Base-by-base conservation (phyloP, 2,797 vertebrate genomes). In the Saxicola maurus region DNA sequence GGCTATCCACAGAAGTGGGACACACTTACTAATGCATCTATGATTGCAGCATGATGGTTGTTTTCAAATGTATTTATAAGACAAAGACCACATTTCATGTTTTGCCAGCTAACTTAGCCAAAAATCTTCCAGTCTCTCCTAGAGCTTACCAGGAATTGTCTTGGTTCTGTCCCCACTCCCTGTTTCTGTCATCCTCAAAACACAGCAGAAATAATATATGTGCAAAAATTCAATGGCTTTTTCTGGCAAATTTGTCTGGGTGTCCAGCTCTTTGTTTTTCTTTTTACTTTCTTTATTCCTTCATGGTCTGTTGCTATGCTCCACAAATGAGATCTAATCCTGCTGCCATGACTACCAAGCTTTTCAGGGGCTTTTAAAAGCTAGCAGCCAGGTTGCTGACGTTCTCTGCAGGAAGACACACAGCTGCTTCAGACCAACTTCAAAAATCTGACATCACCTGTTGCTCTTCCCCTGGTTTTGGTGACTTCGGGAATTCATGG, bases 301-400 rank as follows among this genome's bases (percentile, higher is more conserved):
- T 62, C 23, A 0, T 83, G 45, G 87, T 78, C 87, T 93, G 94
- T 95, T 95, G 92, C 92, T 92, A 66, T 60, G 94, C 87, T 92
- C 48, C 74, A 83, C 91, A 91, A 95, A 92, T 56, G 92, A 95
- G 92, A 94, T 84, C 91, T 91, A 86, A 91, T 94, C 89, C 87
- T 87, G 94, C 92, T 95, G 85, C 91, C 91, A 95, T 94, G 92
- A 86, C 91, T 93, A 95, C 95, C 93, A 56, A 79, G 91, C 92
- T 87, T 95, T 94, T 91, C 89, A 95, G 89, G 66, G 83, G 74
- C 85, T 93, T 82, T 89, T 89, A 86, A 84, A 94, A 73, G 89
- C 87, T 69, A 87, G 82, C 82, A 95, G 80, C 66, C 73, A 94
- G 89, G 73, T 91, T 94, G 87, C 87, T 86, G 86, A 81, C 85